Evolutionary conservation across 2,113 vertebrate species (phyloP).

Genomic region (Ginglymostoma cirratum): DNA sequence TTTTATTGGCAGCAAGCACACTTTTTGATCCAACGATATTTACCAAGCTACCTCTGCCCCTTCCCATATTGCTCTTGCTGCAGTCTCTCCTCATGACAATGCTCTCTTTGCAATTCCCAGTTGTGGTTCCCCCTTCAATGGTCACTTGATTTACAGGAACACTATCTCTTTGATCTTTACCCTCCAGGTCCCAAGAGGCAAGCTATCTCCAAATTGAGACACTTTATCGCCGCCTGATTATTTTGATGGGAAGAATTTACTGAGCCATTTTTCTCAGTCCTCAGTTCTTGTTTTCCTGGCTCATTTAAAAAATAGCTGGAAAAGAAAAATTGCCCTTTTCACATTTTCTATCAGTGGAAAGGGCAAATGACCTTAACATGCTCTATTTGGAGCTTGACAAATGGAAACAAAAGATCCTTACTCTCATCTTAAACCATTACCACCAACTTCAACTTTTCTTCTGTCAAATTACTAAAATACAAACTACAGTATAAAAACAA

Average conservation of each 20-base stretch:
- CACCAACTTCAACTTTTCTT: background rate
- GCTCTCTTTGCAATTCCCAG: background rate
- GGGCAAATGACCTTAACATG: background rate
- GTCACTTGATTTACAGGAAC: background rate
- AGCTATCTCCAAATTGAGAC: background rate
- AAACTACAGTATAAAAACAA: background rate
- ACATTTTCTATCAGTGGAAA: background rate
- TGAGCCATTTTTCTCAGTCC: background rate
- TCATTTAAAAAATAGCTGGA: background rate
- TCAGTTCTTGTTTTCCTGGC: background rate
- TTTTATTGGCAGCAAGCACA: background rate
- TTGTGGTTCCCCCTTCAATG: background rate
- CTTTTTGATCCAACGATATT: background rate
- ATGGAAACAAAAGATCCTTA: too few species aligned
- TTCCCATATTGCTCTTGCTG: background rate
- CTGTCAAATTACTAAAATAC: background rate
- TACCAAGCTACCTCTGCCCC: background rate
- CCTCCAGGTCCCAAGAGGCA: background rate
- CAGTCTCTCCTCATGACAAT: background rate
- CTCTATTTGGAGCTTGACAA: background rate
- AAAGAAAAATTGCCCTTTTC: background rate
- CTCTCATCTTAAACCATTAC: too few species aligned
- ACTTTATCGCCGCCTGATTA: background rate
- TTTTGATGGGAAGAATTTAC: background rate
- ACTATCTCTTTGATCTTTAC: background rate